Evolutionary conservation across 2,888 invertebrate genomes (phyloP).

Genomic region (Andrena marginata): DNA sequence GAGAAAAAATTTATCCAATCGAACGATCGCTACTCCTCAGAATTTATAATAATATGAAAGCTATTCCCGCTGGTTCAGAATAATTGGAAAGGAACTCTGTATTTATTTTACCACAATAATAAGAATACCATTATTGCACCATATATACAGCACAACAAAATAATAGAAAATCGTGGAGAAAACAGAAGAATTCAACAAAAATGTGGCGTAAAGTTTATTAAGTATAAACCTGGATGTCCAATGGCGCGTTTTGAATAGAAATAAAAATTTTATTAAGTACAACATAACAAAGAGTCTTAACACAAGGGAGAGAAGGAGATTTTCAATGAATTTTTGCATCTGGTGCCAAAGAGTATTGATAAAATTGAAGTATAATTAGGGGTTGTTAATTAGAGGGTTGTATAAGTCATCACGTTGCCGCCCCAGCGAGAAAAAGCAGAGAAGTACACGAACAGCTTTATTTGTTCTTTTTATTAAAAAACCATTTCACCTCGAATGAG

Average conservation of each 20-base stretch:
- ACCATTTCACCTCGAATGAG: constrained; percentile 6
- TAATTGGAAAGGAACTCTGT: constrained; percentile 59
- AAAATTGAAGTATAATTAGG: no score
- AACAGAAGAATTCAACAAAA: no score
- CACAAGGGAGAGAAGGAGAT: no score
- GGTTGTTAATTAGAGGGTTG: no score
- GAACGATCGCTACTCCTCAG: constrained; percentile 47
- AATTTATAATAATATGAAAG: constrained; percentile 54
- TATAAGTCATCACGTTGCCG: no score
- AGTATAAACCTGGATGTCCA: no score
- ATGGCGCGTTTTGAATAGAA: no score
- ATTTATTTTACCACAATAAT: constrained; percentile 56
- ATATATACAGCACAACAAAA: constrained; percentile 31
- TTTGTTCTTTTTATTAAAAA: neutral
- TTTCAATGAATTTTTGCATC: no score
- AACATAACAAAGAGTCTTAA: no score
- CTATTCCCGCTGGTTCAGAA: constrained; percentile 39
- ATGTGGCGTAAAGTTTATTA: no score
- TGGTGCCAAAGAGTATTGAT: no score
- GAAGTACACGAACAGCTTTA: neutral
- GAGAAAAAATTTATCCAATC: constrained; percentile 11
- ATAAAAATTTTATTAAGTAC: no score
- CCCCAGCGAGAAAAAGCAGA: neutral
- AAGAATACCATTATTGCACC: constrained; percentile 24
- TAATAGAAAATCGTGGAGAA: neutral